A percentile compares a stretch with the other conserved stretches of the same genome.
Evolutionary conservation across 1,140 invertebrate species (phyloP).

Genomic region (Mylabris phalerata): DNA sequence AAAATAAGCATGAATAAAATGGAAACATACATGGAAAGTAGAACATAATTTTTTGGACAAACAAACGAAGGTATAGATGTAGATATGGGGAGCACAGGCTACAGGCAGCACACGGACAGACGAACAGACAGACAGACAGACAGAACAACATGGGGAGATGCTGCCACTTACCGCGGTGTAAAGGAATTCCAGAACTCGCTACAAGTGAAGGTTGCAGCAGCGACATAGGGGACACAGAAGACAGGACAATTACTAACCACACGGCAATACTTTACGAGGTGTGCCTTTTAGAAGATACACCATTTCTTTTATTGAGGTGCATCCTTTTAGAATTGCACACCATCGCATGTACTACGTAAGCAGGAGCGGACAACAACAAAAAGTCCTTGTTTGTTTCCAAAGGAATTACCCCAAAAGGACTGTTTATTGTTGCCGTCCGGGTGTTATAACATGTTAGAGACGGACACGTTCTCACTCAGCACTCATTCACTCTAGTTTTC

Average conservation of each 20-base stretch:
- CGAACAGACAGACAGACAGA: conserved; percentile 39
- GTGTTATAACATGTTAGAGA: conserved; percentile 4
- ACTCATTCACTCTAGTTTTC: conserved; percentile 23
- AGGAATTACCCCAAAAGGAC: too few relatives aligned
- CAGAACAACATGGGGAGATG: conserved; percentile 43
- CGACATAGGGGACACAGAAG: conserved; percentile 68
- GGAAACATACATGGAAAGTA: conserved; percentile 25
- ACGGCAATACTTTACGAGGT: conserved; percentile 51
- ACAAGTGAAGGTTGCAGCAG: conserved; percentile 58
- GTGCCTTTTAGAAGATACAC: conserved; percentile 3
- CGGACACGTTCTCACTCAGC: conserved; percentile 16
- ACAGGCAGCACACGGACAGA: conserved; percentile 42
- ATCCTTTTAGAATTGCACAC: not conserved
- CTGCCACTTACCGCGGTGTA: conserved; percentile 92
- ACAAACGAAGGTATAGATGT: conserved; percentile 24
- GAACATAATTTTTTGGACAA: conserved; percentile 25
- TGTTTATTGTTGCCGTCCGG: not conserved
- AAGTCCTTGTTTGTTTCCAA: too few relatives aligned
- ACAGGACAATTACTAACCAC: conserved; percentile 64
- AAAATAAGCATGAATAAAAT: conserved; percentile 31
- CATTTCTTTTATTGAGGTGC: not conserved
- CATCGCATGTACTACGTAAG: conserved; percentile 31
- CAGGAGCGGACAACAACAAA: conserved; percentile 4
- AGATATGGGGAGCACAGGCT: conserved; percentile 28
- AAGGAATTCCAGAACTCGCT: conserved; percentile 96